Evolutionary conservation across 2,888 invertebrate genomes (phyloP).

Genomic region (Halocaridina rubra): DNA sequence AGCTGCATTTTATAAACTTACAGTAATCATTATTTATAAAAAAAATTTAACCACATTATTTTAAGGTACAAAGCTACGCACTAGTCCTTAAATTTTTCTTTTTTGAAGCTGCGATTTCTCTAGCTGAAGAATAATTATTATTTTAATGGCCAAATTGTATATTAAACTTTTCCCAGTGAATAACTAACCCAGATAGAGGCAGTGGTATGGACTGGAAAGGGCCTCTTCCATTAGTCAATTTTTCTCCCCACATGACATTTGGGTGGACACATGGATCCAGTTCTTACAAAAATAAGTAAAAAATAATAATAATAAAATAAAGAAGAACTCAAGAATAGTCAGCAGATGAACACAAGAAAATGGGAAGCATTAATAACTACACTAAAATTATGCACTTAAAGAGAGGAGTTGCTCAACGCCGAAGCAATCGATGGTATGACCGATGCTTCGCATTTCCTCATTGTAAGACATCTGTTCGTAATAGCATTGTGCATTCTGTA

Average conservation of each 20-base stretch:
- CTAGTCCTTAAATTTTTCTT: too few species aligned
- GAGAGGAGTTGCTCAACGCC: slow-evolving; percentile 58
- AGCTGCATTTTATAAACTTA: slow-evolving; percentile 49
- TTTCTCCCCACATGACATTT: slow-evolving; percentile 43
- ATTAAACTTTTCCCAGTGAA: slow-evolving; percentile 27
- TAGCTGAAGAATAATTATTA: slow-evolving; percentile 39
- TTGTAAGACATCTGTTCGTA: slow-evolving; percentile 58
- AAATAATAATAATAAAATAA: slow-evolving; percentile 15
- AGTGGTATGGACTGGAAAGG: slow-evolving; percentile 38
- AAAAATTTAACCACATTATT: too few species aligned
- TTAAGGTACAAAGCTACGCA: slow-evolving; percentile 44
- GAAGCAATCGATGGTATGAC: slow-evolving; percentile 51
- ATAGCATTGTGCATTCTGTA: slow-evolving; percentile 59
- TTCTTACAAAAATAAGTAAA: slow-evolving; percentile 46
- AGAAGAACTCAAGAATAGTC: slow-evolving; percentile 24
- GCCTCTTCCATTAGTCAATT: slow-evolving; percentile 49
- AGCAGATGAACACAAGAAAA: slow-evolving; percentile 61
- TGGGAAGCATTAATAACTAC: slow-evolving; percentile 60
- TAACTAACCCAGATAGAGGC: slow-evolving; percentile 49
- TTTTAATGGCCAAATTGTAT: slow-evolving; percentile 23
- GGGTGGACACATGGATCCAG: slow-evolving; percentile 48
- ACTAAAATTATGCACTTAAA: slow-evolving; percentile 62
- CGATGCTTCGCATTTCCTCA: slow-evolving; percentile 52
- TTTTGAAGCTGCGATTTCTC: slow-evolving; percentile 52
- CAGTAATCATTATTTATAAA: too few species aligned